These are phyloP conservation scores for Antheraea yamamai DNA, from an alignment of 2,888 invertebrate genomes.

Conservation along the genomic window DNA sequence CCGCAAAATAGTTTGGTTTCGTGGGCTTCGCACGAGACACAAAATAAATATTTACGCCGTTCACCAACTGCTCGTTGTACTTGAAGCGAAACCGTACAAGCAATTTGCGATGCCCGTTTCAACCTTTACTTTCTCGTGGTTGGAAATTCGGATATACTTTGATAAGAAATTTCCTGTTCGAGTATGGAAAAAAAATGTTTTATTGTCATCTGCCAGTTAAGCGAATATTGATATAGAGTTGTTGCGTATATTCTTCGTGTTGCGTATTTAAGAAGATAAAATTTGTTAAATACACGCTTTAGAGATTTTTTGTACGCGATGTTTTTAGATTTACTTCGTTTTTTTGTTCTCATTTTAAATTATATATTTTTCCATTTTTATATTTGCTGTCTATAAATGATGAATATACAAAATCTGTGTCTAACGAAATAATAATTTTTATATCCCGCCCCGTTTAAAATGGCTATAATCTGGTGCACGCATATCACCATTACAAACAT, in stretches of 20 bases:
- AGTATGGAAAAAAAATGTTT: conserved; percentile 5
- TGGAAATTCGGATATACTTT: not conserved
- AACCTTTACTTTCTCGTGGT: conserved; percentile 42
- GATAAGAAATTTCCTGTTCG: not conserved
- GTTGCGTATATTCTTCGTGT: too few relatives aligned
- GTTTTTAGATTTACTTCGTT: too few relatives aligned
- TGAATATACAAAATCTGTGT: too few relatives aligned
- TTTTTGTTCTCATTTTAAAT: too few relatives aligned
- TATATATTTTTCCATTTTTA: too few relatives aligned
- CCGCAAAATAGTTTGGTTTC: not conserved
- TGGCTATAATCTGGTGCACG: too few relatives aligned
- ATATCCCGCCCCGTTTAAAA: too few relatives aligned
- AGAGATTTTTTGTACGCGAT: not conserved
- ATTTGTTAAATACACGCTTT: too few relatives aligned
- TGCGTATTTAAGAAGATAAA: not conserved
- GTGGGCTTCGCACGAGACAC: conserved; percentile 22
- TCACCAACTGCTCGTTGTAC: conserved; percentile 50
- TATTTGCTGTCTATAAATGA: too few relatives aligned
- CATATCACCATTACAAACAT: too few relatives aligned
- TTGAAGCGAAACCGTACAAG: conserved; percentile 49
- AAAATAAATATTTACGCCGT: conserved; percentile 52
- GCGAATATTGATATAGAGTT: not conserved
- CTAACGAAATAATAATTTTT: too few relatives aligned
- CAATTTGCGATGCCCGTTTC: conserved; percentile 37
- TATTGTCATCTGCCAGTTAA: not conserved